Conservation (phyloP, 2,113 vertebrate genomes). For the Emberiza fucata region DNA sequence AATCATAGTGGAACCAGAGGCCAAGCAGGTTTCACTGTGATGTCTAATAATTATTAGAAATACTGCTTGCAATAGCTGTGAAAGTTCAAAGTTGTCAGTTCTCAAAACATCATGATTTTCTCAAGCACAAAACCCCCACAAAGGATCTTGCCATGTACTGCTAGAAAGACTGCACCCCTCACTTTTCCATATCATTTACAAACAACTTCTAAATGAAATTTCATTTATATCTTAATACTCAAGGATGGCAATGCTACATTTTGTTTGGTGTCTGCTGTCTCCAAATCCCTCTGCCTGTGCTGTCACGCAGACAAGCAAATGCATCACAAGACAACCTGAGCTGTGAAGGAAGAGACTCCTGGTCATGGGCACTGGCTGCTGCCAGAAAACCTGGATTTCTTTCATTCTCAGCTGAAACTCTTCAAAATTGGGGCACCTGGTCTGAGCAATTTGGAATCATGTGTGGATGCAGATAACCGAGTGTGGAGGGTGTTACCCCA, state of each 20-base stretch:
- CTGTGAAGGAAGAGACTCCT: neutral
- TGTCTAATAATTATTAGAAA: neutral
- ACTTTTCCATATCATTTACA: neutral
- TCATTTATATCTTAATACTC: neutral
- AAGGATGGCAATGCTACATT: neutral
- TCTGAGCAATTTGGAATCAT: neutral
- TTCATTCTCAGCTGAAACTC: neutral
- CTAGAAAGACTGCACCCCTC: neutral
- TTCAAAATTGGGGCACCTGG: neutral
- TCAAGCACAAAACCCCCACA: neutral
- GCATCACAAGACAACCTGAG: neutral
- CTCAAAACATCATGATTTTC: neutral
- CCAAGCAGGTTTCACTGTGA: neutral
- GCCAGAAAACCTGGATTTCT: neutral
- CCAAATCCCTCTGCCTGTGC: neutral
- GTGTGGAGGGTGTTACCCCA: neutral
- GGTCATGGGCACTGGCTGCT: neutral
- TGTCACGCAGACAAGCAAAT: neutral
- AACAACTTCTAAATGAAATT: neutral
- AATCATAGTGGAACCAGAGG: neutral
- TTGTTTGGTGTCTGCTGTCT: neutral
- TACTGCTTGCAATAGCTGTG: neutral
- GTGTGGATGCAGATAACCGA: fast-evolving
- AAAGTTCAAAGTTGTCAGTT: neutral
- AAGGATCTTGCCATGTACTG: neutral